phyloP scores from a whole-genome alignment of 2,797 vertebrate species.

The Spatula versicolor region DNA sequence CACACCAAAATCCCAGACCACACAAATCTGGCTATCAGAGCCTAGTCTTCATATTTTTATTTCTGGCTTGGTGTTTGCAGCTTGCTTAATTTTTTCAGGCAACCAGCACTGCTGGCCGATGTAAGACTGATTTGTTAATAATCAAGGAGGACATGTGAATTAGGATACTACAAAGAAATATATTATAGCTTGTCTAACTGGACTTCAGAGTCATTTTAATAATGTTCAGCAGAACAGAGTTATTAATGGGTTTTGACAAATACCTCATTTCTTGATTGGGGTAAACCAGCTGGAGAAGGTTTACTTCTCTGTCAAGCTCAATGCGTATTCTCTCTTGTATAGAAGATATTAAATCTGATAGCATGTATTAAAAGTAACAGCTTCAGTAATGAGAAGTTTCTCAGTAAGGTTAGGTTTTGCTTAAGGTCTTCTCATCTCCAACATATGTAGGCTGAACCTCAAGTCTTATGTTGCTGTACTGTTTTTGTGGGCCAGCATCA shows the following conservation, averaged over 20 bases:
- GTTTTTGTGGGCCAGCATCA: neutral
- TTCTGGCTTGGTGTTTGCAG: neutral
- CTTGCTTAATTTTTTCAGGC: neutral
- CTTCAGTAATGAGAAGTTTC: neutral
- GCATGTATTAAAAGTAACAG: neutral
- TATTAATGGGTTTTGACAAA: slow-evolving; percentile 50
- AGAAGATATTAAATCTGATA: neutral
- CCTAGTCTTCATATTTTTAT: neutral
- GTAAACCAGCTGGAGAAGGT: no score
- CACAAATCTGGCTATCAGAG: neutral
- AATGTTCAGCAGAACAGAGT: neutral
- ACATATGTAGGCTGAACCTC: neutral
- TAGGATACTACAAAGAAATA: neutral
- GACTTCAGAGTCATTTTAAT: slow-evolving; percentile 3
- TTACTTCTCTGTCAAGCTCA: slow-evolving; percentile 27
- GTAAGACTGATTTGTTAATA: neutral
- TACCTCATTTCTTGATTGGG: neutral
- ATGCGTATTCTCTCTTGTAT: neutral
- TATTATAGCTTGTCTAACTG: neutral
- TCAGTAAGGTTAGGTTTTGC: slow-evolving; percentile 13
- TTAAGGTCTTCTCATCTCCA: neutral
- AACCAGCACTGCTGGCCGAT: neutral
- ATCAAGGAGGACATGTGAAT: neutral
- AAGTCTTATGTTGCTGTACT: neutral
- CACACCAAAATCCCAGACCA: neutral